A percentile compares a stretch with the other conserved stretches of the same genome.
Evolutionary conservation across 2,113 vertebrate species (phyloP).

Genomic region (Myxocyprinus asiaticus): DNA sequence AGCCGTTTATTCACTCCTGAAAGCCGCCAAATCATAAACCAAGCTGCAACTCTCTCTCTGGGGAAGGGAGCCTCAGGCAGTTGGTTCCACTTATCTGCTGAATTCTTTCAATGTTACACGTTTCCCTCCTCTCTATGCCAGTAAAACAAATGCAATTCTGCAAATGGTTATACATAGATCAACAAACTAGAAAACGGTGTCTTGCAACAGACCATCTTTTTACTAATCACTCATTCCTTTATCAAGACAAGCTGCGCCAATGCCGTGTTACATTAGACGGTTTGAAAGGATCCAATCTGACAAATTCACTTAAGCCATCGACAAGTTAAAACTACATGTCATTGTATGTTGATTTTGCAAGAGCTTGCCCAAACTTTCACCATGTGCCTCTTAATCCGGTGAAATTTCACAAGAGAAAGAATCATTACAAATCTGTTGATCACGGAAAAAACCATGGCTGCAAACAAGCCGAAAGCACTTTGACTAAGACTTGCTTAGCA

Average conservation of each 20-base stretch:
- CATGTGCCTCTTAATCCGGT: background rate
- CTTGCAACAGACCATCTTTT: background rate
- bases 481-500: slow-evolving; percentile 19
- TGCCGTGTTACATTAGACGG: background rate
- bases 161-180: slow-evolving; percentile 2
- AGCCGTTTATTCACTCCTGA: slow-evolving; percentile 30
- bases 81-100: slow-evolving; percentile 50
- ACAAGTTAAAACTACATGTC: background rate
- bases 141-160: slow-evolving; percentile 10
- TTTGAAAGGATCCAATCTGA: background rate
- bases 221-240: background rate
- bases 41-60: slow-evolving; percentile 29
- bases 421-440: background rate
- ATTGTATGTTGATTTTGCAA: background rate
- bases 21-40: slow-evolving; percentile 48
- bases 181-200: background rate
- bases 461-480: background rate
- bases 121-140: slow-evolving; percentile 34
- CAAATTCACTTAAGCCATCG: background rate
- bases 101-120: slow-evolving; percentile 52
- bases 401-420: background rate
- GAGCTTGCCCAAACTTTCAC: background rate
- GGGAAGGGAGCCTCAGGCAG: slow-evolving; percentile 41
- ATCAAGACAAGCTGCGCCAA: background rate
- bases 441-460: slow-evolving; percentile 1